A percentile compares a stretch with the other conserved stretches of the same genome.
These are phyloP conservation scores for Pycnonotus jocosus DNA, from an alignment of 2,113 vertebrate species.

Conservation along the genomic window DNA sequence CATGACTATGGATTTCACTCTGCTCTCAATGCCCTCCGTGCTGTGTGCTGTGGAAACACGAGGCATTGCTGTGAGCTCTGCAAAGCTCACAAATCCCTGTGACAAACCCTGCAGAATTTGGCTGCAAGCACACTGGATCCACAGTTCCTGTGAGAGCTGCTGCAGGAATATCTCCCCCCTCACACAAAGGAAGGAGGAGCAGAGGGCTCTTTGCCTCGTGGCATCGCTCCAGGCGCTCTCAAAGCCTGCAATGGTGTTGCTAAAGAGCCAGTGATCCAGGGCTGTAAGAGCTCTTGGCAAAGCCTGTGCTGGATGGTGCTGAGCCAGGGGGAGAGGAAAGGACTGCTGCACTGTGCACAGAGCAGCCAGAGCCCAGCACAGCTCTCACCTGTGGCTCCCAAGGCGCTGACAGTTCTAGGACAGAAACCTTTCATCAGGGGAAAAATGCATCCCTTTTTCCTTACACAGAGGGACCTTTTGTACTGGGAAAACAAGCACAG, in stretches of 20 bases:
- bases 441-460: not conserved
- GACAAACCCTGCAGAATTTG: not conserved
- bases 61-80: not conserved
- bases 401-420: not conserved
- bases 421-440: not conserved
- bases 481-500: not conserved
- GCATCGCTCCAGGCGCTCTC: not conserved
- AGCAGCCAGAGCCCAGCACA: not conserved
- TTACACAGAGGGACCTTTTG: not conserved
- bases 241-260: not conserved
- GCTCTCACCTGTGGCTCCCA: not conserved
- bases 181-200: not conserved
- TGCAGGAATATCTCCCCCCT: not conserved
- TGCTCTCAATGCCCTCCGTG: not conserved
- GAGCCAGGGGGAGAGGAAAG: not conserved
- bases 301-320: not conserved
- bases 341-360: not conserved
- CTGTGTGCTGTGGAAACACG: fast-evolving
- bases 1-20: not conserved
- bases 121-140: not conserved
- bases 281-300: not conserved
- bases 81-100: not conserved
- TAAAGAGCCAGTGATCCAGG: not conserved
- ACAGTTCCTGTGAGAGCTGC: not conserved
- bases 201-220: not conserved